Evolutionary conservation across 1,140 invertebrate genomes (phyloP).

Genomic region (Himalopsyche phryganea): DNA sequence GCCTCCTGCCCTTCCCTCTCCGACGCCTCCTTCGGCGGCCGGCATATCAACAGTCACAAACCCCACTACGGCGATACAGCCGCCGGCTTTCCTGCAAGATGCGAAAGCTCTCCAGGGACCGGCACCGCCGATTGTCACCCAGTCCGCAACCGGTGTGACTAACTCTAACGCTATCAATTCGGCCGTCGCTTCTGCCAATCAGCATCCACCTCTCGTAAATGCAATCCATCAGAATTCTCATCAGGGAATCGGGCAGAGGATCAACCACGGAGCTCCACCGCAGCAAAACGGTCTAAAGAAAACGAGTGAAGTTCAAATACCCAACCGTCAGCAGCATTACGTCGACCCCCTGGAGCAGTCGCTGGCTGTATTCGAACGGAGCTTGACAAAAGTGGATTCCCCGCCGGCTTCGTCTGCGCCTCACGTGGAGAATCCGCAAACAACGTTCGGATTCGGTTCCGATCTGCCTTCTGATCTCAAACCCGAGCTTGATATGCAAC

Average conservation of each 20-base stretch:
- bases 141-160: background rate
- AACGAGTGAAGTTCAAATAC: conserved; percentile 8
- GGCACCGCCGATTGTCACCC: background rate
- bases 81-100: background rate
- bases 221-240: background rate
- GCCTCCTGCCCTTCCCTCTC: conserved; percentile 28
- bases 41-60: conserved; percentile 3
- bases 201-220: background rate
- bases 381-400: conserved; percentile 51
- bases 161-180: background rate
- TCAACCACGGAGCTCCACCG: conserved; percentile 9
- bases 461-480: conserved; percentile 17
- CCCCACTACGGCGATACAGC: conserved; percentile 6
- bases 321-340: conserved; percentile 35
- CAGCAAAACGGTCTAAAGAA: conserved; percentile 29
- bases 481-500: conserved; percentile 15
- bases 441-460: conserved; percentile 14
- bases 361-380: conserved; percentile 61
- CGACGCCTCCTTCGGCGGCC: conserved; percentile 12
- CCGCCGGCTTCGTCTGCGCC: conserved; percentile 40
- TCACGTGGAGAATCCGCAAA: conserved; percentile 4
- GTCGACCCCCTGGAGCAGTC: conserved; percentile 65
- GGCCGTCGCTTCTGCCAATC: background rate
- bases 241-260: conserved; percentile 11
- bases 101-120: background rate